Evolutionary conservation across 2,113 vertebrate species (phyloP).

Genomic region (Poeciliopsis turrubarensis): DNA sequence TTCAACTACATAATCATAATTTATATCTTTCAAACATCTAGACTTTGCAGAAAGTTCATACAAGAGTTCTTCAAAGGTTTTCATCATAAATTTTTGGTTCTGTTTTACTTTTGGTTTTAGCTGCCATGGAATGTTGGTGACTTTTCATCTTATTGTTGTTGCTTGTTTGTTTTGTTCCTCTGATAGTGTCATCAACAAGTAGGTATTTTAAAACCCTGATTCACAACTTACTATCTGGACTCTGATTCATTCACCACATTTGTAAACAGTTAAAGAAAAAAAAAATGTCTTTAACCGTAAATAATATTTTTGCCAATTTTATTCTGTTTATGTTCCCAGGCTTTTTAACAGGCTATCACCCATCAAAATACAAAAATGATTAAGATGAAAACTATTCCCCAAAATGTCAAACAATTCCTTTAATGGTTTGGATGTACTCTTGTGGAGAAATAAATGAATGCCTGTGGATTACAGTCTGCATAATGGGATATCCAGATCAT

Average conservation of each 20-base stretch:
- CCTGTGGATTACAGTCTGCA: constrained; percentile 15
- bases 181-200: constrained; percentile 1
- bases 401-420: constrained; percentile 7
- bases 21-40: too few relatives aligned
- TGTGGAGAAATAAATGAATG: constrained; percentile 1
- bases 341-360: background rate
- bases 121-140: background rate
- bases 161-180: background rate
- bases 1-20: background rate
- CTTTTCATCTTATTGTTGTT: background rate
- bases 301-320: background rate
- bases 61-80: background rate
- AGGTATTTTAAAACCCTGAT: background rate
- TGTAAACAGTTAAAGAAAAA: constrained; percentile 4
- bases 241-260: background rate
- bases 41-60: background rate
- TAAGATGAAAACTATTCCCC: constrained; percentile 4
- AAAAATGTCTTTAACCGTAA: too few relatives aligned
- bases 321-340: background rate
- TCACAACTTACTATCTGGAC: background rate
- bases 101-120: background rate
- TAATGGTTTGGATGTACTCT: constrained; percentile 8
- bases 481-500: constrained; percentile 21
- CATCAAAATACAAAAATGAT: background rate
- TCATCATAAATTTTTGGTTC: background rate